Evolutionary conservation across 2,797 vertebrate genomes (phyloP), one percentile per base, ranked within the genome.

Genomic region (Pterois miles): DNA sequence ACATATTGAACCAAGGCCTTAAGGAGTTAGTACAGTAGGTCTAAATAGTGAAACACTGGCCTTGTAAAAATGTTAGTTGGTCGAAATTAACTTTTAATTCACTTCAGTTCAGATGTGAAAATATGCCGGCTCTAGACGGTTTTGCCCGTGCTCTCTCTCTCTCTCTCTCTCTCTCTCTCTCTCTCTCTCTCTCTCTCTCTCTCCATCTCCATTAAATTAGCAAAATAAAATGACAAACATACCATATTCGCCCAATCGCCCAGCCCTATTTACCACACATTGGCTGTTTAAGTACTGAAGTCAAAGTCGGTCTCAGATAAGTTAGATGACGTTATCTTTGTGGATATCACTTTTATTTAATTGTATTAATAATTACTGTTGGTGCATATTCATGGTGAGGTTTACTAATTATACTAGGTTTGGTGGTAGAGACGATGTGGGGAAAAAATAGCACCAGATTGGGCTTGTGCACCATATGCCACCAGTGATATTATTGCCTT

Each of bases 101-200:
- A 8, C n/a, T n/a, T n/a, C 43, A 46, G 43, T 46, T 46, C n/a
- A 46, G 18, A 46, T 46, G 43, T 46, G 43, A 46, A 46, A 46
- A 46, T 46, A 46, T 46, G 43, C 0, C 0, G 43, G 16, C 43
- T 0, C 43, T 46, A 29, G 3, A 29, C 27, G 27, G 3, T 29
- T 29, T 29, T 29, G 3, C 27, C 27, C 27, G 3, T 8, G 43
- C 43, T 46, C 0, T 20, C 43, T 46, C 43, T 43, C 38, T 40
- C 14, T 40, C 38, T 46, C 27, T 29, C 27, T 29, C 27, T 29
- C 27, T 29, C 27, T 29, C 27, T 29, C 27, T 29, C 31, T 33
- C 31, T 33, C 31, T 33, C 43, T 46, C 31, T 33, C 29, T 29
- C 29, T 29, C 29, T 29, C 29, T 29, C 29, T 29, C 29, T 33